A percentile compares a stretch with the other conserved stretches of the same genome.
phyloP scores from a whole-genome alignment of 1,140 invertebrate genomes.

The Lutraria rhynchaena region DNA sequence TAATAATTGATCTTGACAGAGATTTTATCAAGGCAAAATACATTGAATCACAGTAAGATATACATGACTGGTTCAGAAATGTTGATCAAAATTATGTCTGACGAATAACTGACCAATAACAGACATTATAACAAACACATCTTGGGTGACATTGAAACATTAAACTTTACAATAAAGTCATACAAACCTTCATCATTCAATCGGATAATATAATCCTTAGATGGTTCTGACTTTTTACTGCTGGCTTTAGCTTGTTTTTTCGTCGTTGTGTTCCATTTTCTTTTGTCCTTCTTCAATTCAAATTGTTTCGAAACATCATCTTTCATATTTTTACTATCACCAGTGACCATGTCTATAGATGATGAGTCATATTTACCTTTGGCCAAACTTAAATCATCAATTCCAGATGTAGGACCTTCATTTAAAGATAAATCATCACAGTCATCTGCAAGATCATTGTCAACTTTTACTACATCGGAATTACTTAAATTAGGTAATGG shows the following conservation, averaged over 20 bases:
- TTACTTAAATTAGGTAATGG: background rate
- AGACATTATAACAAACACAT: too few relatives aligned
- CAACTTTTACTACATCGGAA: background rate
- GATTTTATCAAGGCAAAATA: too few relatives aligned
- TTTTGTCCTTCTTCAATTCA: background rate
- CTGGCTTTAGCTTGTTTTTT: background rate
- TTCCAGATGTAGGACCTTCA: too few relatives aligned
- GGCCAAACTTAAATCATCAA: too few relatives aligned
- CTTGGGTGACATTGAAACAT: too few relatives aligned
- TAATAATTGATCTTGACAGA: too few relatives aligned
- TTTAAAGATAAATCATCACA: background rate
- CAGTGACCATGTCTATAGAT: background rate
- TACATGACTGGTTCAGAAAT: too few relatives aligned
- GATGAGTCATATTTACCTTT: too few relatives aligned
- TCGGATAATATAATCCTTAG: background rate
- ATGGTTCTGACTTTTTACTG: background rate
- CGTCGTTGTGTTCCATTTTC: background rate
- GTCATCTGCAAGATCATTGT: background rate
- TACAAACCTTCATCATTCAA: constrained; percentile 12
- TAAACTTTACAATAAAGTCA: too few relatives aligned
- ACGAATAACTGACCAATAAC: too few relatives aligned
- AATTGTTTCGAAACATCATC: background rate
- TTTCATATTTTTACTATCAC: background rate
- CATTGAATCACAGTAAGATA: too few relatives aligned
- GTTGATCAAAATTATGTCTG: too few relatives aligned